Base-by-base conservation (phyloP, 37 sponge, comb jelly and placozoan species). In the Aphrocallistes beatrix region DNA sequence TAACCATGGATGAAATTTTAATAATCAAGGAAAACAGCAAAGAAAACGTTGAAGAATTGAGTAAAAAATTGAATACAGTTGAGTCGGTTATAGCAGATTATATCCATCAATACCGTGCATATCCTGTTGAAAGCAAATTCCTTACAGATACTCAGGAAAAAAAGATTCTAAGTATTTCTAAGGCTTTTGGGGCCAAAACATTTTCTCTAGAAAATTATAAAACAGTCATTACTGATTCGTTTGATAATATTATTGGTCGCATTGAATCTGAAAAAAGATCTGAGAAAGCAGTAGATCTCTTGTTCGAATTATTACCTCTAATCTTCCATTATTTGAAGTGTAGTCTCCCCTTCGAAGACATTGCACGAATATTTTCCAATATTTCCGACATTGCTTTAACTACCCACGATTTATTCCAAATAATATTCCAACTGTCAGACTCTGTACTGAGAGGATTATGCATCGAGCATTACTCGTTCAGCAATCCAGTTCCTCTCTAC, bases 381-480 rank as follows among this genome's bases (percentile, higher is more conserved):
- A 19, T 30, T 25, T 19, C 28, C n/a, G n/a, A 60, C 3, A 60
- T 60, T 6, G 8, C 75, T 19, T 30, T 60, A 8, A 60, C 75
- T 32, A 60, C 25, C n/a, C 75, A 60, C 34, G 75, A 60, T 32
- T 3, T 60, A 13, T 60, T 60, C 34, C 75, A 60, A 25, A 60
- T 60, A 6, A 60, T 60, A 19, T 60, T 60, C 75, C 75, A 60
- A 28, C n/a, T 60, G 34, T 60, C 75, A 32, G 75, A 60, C 75
- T 30, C 75, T 6, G 34, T 60, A 13, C 34, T 60, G n/a, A 60
- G 75, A 13, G 75, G 75, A 19, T 60, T 60, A 19, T 60, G 75
- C n/a, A 60, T 60, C n/a, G 75, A 60, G n/a, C 75, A 60, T 28
- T 60, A 60, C 34, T 60, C 75, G n/a, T 60, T 60, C 75, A 60